Evolutionary conservation across 1,140 invertebrate genomes (phyloP), one percentile per base, ranked within the genome.

Genomic region (Varroa destructor): DNA sequence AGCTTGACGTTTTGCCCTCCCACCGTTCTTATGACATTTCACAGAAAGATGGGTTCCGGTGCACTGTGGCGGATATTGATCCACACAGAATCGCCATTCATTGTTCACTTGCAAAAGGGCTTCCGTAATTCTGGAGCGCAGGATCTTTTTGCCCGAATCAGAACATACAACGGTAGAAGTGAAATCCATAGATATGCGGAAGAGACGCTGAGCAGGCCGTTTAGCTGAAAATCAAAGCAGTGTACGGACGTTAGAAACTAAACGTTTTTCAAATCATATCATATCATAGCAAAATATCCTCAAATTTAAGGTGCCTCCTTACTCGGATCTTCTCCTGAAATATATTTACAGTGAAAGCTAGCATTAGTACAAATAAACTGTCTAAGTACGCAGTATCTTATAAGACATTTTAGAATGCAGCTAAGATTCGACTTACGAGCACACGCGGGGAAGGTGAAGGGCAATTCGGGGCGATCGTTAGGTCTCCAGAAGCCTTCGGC

Each of bases 401-500:
- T 25, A 25, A 25, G 25, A 25, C 25, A 25, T 25, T 25, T 25
- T 25, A 25, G 25, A 25, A 25, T 25, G 25, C 25, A 25, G 25
- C 25, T 25, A 25, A 25, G 25, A 25, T 25, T 25, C 25, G 25
- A 80, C 82, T 84, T 85, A 89, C 88, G 84, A 76, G 90, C 91
- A 79, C 91, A 95, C 75, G 91, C 89, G 55, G 92, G 91, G 79
- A 93, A 95, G 1, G 92, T 81, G 73, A 93, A 79, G 12, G 89
- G 89, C 74, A 88, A 81, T 43, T 81, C 84, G 8, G 90, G 89
- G 77, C 90, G 85, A 40, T 81, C 83, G 1, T 89, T 91, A 40
- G 93, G 93, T 74, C 91, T 83, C 93, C 93, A 97, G 79, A 93
- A 93, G 55, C 93, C 93, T 85, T 97, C 93, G 71, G 90, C 90